phyloP scores from a whole-genome alignment of 2,797 vertebrate species.

The Gambusia yucatana region DNA sequence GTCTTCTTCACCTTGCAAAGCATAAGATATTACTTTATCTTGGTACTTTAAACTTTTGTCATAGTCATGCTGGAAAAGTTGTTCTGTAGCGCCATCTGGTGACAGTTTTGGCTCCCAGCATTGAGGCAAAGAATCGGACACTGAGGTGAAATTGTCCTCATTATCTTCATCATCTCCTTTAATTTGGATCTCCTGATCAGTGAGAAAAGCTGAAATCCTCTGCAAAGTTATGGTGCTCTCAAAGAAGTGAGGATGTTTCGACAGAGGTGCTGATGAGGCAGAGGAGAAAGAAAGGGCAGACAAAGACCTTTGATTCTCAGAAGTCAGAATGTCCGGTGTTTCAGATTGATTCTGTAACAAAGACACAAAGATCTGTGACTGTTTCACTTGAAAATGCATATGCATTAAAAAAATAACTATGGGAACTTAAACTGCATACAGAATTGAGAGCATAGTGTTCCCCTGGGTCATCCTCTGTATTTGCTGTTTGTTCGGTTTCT shows the following conservation, averaged over 20 bases:
- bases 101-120: slow-evolving; percentile 40
- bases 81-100: slow-evolving; percentile 59
- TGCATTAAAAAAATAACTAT: background rate
- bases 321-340: slow-evolving; percentile 28
- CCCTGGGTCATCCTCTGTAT: slow-evolving; percentile 12
- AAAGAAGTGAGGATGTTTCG: slow-evolving; percentile 26
- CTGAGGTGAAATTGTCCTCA: slow-evolving; percentile 17
- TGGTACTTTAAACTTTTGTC: slow-evolving; percentile 10
- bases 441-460: slow-evolving; percentile 4
- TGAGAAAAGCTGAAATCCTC: slow-evolving; percentile 53
- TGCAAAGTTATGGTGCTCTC: slow-evolving; percentile 49
- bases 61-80: slow-evolving; percentile 16
- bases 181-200: slow-evolving; percentile 36
- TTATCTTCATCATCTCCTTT: slow-evolving; percentile 35
- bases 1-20: background rate
- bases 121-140: background rate
- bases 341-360: slow-evolving; percentile 20
- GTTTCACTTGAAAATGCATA: background rate
- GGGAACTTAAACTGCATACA: slow-evolving; percentile 21
- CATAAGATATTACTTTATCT: slow-evolving; percentile 22
- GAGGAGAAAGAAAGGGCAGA: slow-evolving; percentile 46
- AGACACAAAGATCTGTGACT: background rate
- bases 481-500: slow-evolving; percentile 20
- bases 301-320: slow-evolving; percentile 29
- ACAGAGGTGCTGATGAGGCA: slow-evolving; percentile 38